phyloP scores from a whole-genome alignment of 1,140 invertebrate genomes.

The Drosophila pruinosa region DNA sequence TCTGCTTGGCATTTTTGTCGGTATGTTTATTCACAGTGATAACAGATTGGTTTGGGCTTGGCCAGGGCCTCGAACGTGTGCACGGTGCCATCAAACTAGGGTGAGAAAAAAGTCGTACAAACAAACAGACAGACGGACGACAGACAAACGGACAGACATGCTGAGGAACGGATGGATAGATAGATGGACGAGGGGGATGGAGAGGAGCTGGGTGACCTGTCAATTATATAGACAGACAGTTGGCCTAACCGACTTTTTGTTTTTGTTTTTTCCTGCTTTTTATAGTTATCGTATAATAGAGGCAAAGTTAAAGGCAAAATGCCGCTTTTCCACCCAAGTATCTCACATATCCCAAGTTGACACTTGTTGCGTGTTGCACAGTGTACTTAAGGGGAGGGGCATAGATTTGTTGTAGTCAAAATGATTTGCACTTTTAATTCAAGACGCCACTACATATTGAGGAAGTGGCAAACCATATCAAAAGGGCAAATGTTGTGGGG shows the following conservation, averaged over 20 bases:
- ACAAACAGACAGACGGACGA: slow-evolving; percentile 53
- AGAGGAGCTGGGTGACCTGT: slow-evolving; percentile 8
- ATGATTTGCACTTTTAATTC: slow-evolving; percentile 34
- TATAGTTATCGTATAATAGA: slow-evolving; percentile 69
- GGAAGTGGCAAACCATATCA: slow-evolving; percentile 24
- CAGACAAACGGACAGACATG: background rate
- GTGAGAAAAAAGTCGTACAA: slow-evolving; percentile 75
- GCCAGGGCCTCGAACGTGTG: slow-evolving; percentile 33
- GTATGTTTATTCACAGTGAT: slow-evolving; percentile 35
- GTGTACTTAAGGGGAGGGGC: background rate
- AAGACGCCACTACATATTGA: slow-evolving; percentile 54
- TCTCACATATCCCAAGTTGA: slow-evolving; percentile 54
- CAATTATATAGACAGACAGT: slow-evolving; percentile 53
- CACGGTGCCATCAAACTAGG: slow-evolving; percentile 52
- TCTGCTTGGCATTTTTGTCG: slow-evolving; percentile 13
- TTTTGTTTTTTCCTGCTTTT: slow-evolving; percentile 50
- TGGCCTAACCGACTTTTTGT: slow-evolving; percentile 40
- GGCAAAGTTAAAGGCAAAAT: slow-evolving; percentile 57
- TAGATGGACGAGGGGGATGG: background rate
- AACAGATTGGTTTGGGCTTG: slow-evolving; percentile 61
- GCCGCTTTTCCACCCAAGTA: slow-evolving; percentile 42
- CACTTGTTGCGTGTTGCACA: slow-evolving; percentile 71
- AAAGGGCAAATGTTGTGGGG: slow-evolving; percentile 1
- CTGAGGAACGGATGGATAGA: slow-evolving; percentile 4
- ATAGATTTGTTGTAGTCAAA: slow-evolving; percentile 13